Evolutionary conservation across 2,797 vertebrate genomes (phyloP).

Genomic region (Pygocentrus nattereri): DNA sequence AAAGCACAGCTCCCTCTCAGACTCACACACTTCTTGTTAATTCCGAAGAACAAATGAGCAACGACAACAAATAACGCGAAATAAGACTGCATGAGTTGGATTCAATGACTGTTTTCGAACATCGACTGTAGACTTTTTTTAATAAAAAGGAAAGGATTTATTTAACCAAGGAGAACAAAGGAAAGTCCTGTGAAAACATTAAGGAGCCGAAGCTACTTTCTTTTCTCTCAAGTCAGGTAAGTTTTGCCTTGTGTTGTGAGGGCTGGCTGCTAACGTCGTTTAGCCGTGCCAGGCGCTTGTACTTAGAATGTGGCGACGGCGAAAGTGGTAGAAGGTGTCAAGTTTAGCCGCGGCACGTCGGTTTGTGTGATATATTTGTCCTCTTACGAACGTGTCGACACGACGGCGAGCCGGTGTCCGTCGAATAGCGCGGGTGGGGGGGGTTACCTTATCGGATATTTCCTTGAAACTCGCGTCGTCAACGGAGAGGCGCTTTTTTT

Average conservation of each 20-base stretch:
- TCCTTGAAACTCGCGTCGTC: slow-evolving; percentile 63
- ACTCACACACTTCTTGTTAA: slow-evolving; percentile 98
- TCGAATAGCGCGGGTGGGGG: slow-evolving; percentile 54
- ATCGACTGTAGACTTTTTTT: slow-evolving; percentile 72
- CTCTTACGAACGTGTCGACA: slow-evolving; percentile 15
- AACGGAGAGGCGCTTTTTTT: slow-evolving; percentile 66
- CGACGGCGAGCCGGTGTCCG: slow-evolving; percentile 38
- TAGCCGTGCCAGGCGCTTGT: slow-evolving; percentile 86
- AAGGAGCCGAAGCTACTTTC: slow-evolving; percentile 84
- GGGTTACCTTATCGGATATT: slow-evolving; percentile 66
- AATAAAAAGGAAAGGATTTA: slow-evolving; percentile 57
- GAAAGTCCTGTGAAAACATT: slow-evolving; percentile 73
- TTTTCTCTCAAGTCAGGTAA: slow-evolving; percentile 95
- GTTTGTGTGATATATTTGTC: slow-evolving; percentile 54
- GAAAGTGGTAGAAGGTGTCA: slow-evolving; percentile 65
- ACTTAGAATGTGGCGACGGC: slow-evolving; percentile 69
- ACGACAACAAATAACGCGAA: slow-evolving; percentile 90
- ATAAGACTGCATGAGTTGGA: slow-evolving; percentile 95
- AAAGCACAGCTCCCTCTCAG: slow-evolving; percentile 97
- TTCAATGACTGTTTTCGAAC: slow-evolving; percentile 77
- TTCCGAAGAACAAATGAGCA: slow-evolving; percentile 97
- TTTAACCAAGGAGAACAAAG: slow-evolving; percentile 76
- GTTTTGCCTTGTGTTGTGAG: slow-evolving; percentile 88
- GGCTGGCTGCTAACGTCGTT: slow-evolving; percentile 78
- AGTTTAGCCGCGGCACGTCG: slow-evolving; percentile 73